phyloP scores from a whole-genome alignment of 2,888 invertebrate genomes.

The Miltochrista miniata region DNA sequence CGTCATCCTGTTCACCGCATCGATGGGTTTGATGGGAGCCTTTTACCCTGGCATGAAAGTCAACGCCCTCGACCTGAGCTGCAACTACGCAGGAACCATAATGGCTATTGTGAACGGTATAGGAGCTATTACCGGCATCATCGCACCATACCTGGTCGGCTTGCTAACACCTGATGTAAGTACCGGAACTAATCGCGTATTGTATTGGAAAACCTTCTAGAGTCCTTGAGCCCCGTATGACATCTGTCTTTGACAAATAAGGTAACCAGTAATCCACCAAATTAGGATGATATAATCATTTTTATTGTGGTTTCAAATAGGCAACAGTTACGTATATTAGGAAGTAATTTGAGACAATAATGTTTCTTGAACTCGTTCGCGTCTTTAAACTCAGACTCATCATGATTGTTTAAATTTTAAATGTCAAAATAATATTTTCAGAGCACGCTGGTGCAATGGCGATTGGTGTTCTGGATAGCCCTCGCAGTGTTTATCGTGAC shows the following conservation, averaged over 20 bases:
- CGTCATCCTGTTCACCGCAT: constrained; percentile 85
- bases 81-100: constrained; percentile 86
- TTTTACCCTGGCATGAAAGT: constrained; percentile 89
- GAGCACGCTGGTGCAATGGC: constrained; percentile 88
- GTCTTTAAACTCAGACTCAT: no score
- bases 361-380: no score
- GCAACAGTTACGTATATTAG: not conserved
- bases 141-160: constrained; percentile 87
- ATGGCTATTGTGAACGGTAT: constrained; percentile 89
- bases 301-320: constrained; percentile 11
- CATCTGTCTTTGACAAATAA: constrained; percentile 19
- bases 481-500: constrained; percentile 88
- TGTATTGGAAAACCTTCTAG: constrained; percentile 23
- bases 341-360: constrained; percentile 4
- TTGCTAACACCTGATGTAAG: constrained; percentile 86
- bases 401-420: not conserved
- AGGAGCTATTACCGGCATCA: constrained; percentile 88
- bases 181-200: constrained; percentile 36
- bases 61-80: constrained; percentile 86
- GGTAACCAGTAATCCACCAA: constrained; percentile 13
- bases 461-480: constrained; percentile 92
- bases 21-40: constrained; percentile 88
- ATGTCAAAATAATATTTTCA: constrained; percentile 38
- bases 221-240: constrained; percentile 18
- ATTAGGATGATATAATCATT: constrained; percentile 12